Evolutionary conservation across 1,140 invertebrate species (phyloP), one percentile per base, ranked within the genome.

Genomic region (Drosophila littoralis): DNA sequence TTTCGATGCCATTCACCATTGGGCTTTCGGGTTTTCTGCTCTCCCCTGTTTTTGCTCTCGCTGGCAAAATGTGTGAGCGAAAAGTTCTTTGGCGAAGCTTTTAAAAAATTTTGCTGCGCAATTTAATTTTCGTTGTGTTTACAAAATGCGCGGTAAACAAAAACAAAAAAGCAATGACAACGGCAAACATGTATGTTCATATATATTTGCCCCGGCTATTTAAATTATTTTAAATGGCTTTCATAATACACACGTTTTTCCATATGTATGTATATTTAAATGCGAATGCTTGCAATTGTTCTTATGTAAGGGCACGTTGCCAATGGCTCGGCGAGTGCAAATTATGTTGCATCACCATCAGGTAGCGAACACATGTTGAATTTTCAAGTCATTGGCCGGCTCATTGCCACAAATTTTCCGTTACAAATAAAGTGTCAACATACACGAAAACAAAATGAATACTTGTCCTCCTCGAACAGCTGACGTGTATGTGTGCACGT

Each of bases 121-220:
- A 89, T 88, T 88, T 57, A 85, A 89, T 83, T 88, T 83, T 69
- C 77, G 76, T 79, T 89, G 50, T 81, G 68, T 88, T 88, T 80
- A 83, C 79, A 88, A 88, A 88, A 72, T 88, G 79, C 84, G 83
- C 83, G 84, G 69, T 88, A 89, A 88, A 88, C 79, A 86, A 88
- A 89, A 88, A 79, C 77, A 32, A 66, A 51, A 64, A 65, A 69
- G 33, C 52, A 75, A 60, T 63, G 63, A 74, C 61, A 79, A 46
- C 80, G 65, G 61, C 60, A 76, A 78, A 46, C 84, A 65, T 28
- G 22, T 28, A 28, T 28, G 22, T 28, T 63, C 83, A 86, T 88
- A 86, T 84, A 73, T 72, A 28, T 69, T 78, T 51, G 73, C 65
- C 59, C 75, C 68, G 70, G 64, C 64, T 59, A 83, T 80, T 83